phyloP scores from a whole-genome alignment of 2,888 invertebrate genomes.

The Elysia crispata region DNA sequence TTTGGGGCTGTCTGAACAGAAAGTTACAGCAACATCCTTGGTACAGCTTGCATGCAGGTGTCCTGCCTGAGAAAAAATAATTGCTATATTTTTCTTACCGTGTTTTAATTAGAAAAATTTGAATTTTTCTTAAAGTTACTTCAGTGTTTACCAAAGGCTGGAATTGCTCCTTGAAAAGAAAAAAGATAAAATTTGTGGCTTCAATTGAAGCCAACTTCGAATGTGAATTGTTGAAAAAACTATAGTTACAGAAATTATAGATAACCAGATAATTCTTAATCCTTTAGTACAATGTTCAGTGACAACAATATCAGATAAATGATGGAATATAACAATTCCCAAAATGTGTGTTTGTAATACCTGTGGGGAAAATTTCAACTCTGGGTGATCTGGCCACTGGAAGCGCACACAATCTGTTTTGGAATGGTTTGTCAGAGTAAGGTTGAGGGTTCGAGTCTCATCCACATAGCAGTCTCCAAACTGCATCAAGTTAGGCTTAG shows the following conservation, averaged over 20 bases:
- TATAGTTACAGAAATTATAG: too few relatives aligned
- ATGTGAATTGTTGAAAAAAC: too few relatives aligned
- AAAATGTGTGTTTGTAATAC: conserved; percentile 32
- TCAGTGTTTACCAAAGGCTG: too few relatives aligned
- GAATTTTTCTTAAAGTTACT: too few relatives aligned
- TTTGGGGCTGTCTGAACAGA: conserved; percentile 78
- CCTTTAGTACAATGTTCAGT: neutral
- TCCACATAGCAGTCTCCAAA: conserved; percentile 77
- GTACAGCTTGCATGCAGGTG: conserved; percentile 75
- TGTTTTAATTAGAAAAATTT: neutral
- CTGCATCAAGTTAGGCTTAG: conserved; percentile 74
- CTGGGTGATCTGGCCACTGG: conserved; percentile 73
- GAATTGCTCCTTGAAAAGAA: neutral
- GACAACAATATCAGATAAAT: neutral
- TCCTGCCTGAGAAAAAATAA: conserved; percentile 59
- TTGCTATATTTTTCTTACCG: too few relatives aligned
- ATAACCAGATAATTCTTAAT: neutral
- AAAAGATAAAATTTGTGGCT: neutral
- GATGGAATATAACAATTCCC: neutral
- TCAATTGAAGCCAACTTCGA: neutral
- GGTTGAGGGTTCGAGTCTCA: conserved; percentile 71
- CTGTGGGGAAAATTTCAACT: conserved; percentile 79
- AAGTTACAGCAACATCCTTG: conserved; percentile 80
- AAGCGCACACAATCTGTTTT: conserved; percentile 72
- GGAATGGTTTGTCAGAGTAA: conserved; percentile 76